Evolutionary conservation across 2,888 invertebrate genomes (phyloP), one percentile per base, ranked within the genome.

Genomic region (Microchrysa polita): DNA sequence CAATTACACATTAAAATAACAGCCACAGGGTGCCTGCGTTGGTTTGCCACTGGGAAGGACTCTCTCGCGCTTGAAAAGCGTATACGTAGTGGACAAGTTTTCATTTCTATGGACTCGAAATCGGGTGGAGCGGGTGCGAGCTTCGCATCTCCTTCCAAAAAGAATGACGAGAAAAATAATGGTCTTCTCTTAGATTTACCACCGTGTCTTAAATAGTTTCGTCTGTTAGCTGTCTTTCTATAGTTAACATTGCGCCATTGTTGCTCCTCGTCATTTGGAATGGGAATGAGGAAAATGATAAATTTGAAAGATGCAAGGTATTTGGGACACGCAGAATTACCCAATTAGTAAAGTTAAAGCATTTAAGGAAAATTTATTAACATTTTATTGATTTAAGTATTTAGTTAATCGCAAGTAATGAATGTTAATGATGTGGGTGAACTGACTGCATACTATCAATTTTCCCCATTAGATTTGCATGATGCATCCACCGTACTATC

Each of bases 1-100:
- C 72, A 72, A 72, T 72, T 72, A 72, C 60, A 72, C 72, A 72
- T 72, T 72, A 72, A 72, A 72, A 72, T 72, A 72, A 60, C 72
- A 60, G 60, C 72, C 72, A 72, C 59, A 72, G 72, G 72, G 72
- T 60, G 59, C 52, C 60, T 27, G 7, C 20, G 16, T 16, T 18
- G 55, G 48, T 57, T 34, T 57, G 57, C 40, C 18, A 16, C 12
- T 18, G n/a, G n/a, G n/a, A 65, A 65, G 65, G 44, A 65, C 23
- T 12, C 40, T 57, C 57, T 34, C 27, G 2, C 27, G 27, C 27
- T 7, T 7, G 7, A 7, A 2, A 2, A 34, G 4, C 27, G 57
- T 5, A 34, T n/a, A 34, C 57, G 52, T 12, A 40, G 69, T 57
- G 57, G 23, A 57, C 18, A 23, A 67, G 18, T 34, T 34, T 34